Conservation (phyloP, 2,797 vertebrate species). For the Hemitrygon akajei region DNA sequence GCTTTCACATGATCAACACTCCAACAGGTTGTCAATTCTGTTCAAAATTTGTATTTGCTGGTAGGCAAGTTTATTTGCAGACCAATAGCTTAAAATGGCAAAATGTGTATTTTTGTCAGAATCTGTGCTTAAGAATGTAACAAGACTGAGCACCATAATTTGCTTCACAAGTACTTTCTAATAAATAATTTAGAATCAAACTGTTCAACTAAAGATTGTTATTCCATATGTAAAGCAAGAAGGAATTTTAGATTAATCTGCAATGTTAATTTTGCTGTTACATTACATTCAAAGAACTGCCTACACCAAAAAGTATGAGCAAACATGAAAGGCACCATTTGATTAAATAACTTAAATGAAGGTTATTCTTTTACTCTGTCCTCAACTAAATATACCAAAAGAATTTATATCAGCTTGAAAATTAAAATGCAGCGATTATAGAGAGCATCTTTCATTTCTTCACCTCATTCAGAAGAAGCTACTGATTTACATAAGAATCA, state of each 20-base stretch:
- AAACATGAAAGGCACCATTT: background rate
- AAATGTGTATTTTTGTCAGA: background rate
- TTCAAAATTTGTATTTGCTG: background rate
- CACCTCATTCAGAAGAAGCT: background rate
- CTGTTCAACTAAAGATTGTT: no score
- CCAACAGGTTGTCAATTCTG: background rate
- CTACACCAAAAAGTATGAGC: background rate
- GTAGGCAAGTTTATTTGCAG: background rate
- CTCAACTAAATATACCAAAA: background rate
- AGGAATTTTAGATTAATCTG: background rate
- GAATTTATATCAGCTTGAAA: background rate
- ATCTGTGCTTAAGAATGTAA: background rate
- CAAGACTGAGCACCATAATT: background rate
- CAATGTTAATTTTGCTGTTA: background rate
- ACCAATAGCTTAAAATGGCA: background rate
- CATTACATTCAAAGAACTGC: no score
- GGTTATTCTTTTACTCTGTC: background rate
- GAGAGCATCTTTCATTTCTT: background rate
- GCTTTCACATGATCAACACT: no score
- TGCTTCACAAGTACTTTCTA: background rate
- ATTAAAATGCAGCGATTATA: background rate
- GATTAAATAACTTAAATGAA: background rate
- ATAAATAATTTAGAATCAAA: background rate
- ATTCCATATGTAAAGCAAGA: background rate
- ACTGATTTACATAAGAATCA: background rate